These are phyloP conservation scores for Hemichromis elongatus DNA, from an alignment of 2,113 vertebrate genomes.

Conservation along the genomic window DNA sequence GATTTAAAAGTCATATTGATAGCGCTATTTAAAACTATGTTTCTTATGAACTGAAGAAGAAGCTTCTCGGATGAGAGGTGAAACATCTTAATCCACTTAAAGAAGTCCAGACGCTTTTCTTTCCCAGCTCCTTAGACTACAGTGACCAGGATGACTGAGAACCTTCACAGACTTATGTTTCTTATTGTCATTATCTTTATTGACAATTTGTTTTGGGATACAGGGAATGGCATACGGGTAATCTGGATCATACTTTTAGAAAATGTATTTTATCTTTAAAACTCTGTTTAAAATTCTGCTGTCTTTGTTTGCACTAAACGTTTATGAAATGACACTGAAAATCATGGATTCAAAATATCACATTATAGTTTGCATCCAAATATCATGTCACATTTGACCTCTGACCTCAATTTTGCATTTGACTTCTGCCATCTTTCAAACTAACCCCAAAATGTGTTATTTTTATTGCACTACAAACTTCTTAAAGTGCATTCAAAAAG, in stretches of 20 bases:
- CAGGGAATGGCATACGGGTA: not conserved
- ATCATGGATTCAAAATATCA: not conserved
- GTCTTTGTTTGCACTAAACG: no score
- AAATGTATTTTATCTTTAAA: not conserved
- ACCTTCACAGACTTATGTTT: no score
- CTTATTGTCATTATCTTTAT: not conserved
- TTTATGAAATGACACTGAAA: not conserved
- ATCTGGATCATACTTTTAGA: not conserved
- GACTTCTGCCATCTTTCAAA: not conserved
- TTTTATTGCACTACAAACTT: not conserved
- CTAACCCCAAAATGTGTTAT: not conserved
- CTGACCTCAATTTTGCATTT: not conserved
- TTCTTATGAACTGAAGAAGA: no score
- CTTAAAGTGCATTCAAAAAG: not conserved
- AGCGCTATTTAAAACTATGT: not conserved
- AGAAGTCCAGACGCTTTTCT: no score
- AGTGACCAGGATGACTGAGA: no score
- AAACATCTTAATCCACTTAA: no score
- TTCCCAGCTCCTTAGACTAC: no score
- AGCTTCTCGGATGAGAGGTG: no score
- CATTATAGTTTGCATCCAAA: not conserved
- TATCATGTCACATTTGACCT: not conserved
- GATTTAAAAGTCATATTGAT: not conserved
- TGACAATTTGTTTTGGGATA: not conserved
- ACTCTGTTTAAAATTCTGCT: not conserved